phyloP scores from a whole-genome alignment of 2,113 vertebrate species.

The Cariama cristata region DNA sequence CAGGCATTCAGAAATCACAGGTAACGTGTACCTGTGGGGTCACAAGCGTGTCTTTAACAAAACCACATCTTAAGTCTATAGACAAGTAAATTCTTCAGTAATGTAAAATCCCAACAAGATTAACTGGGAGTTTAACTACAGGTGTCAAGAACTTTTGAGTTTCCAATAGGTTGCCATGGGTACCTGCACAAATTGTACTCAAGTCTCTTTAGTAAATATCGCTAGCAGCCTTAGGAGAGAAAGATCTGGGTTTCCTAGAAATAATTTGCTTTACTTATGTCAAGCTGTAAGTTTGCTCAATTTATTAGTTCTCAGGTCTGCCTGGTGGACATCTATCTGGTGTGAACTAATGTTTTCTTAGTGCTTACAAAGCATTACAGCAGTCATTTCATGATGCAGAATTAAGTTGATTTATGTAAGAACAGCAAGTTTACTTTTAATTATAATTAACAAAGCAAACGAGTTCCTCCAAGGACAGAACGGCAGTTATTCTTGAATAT shows the following conservation, averaged over 20 bases:
- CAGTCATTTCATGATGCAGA: neutral
- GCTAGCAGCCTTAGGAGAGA: neutral
- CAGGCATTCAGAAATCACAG: neutral
- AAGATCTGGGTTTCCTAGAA: neutral
- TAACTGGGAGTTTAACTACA: neutral
- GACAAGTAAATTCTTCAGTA: neutral
- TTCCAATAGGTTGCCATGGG: neutral
- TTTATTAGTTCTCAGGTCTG: neutral
- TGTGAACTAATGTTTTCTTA: neutral
- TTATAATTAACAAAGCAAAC: neutral
- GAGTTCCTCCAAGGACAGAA: neutral
- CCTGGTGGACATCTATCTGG: neutral
- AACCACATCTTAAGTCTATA: rapidly evolving
- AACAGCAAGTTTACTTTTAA: neutral
- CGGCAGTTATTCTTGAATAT: neutral
- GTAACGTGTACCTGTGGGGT: neutral
- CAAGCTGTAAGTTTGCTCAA: neutral
- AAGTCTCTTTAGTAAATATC: neutral
- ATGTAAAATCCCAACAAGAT: neutral
- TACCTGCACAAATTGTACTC: neutral
- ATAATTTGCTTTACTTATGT: neutral
- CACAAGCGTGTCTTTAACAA: neutral
- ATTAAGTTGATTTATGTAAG: neutral
- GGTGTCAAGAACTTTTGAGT: neutral
- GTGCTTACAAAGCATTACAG: neutral